These are phyloP conservation scores for Lydus trimaculatus DNA, from an alignment of 2,888 invertebrate genomes.

Conservation along the genomic window DNA sequence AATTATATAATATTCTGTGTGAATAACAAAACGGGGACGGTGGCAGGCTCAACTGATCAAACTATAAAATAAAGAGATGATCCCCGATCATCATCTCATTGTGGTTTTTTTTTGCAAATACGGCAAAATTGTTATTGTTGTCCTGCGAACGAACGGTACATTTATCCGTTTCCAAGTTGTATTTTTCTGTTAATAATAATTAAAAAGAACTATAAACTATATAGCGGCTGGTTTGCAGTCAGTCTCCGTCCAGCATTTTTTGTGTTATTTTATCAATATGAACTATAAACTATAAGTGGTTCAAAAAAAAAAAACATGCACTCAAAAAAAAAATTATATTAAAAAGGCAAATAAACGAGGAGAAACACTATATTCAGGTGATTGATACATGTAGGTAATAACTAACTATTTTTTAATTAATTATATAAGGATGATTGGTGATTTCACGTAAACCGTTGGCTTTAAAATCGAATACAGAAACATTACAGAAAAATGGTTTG, in stretches of 20 bases:
- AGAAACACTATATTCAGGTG: conserved; percentile 1
- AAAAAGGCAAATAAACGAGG: conserved; percentile 42
- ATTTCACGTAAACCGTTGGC: conserved; percentile 39
- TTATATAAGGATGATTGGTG: background rate
- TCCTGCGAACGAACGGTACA: conserved; percentile 28
- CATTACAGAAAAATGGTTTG: conserved; percentile 36
- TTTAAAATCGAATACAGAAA: background rate
- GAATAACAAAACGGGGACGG: conserved; percentile 6
- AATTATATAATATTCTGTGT: background rate
- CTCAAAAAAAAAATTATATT: conserved; percentile 32
- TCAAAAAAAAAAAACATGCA: conserved; percentile 50
- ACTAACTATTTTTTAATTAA: background rate
- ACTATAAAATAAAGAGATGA: background rate
- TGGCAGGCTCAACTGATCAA: background rate
- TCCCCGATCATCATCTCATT: background rate
- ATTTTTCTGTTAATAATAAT: conserved; percentile 22
- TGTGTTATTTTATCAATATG: conserved; percentile 46
- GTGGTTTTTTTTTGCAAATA: background rate
- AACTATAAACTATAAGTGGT: conserved; percentile 55
- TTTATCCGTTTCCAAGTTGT: conserved; percentile 60
- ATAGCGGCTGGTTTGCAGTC: conserved; percentile 61
- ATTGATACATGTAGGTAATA: conserved; percentile 4
- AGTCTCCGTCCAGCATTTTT: conserved; percentile 60
- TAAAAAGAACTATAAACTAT: conserved; percentile 51
- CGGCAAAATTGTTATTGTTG: background rate